Evolutionary conservation across 1,140 invertebrate genomes (phyloP), one percentile per base, ranked within the genome.

Genomic region (Phocides pigmalion): DNA sequence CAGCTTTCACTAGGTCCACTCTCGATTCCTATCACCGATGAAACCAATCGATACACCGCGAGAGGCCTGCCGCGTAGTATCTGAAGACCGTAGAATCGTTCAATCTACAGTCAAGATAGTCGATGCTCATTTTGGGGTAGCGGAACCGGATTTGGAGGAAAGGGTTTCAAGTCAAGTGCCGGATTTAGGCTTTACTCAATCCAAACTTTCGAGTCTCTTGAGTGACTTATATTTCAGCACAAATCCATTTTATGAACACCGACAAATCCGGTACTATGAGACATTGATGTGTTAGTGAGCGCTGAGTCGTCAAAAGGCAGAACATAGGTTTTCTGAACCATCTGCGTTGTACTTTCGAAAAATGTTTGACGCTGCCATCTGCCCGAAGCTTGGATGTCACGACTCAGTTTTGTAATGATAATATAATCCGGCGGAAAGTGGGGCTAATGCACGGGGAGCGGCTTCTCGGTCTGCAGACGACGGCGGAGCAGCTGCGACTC

Each of bases 401-500:
- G n/a, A n/a, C n/a, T n/a, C n/a, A n/a, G n/a, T n/a, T n/a, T n/a
- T n/a, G n/a, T n/a, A n/a, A n/a, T n/a, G n/a, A n/a, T 14, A 12
- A 0, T 0, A 35, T 35, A 39, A 39, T 12, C 9, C 25, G 25
- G 25, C n/a, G n/a, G n/a, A n/a, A n/a, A 6, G 69, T 44, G 41
- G 11, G 51, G 74, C 70, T 89, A 87, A 54, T 91, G 87, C 39
- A 86, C 83, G 37, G 80, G 78, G 22, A 83, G 78, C 4, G 76
- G 73, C 46, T 81, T 74, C 19, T 76, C 78, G 47, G 72, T 69
- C 92, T 93, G 71, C 66, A 94, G 85, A 46, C 97, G 95, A 49
- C 97, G 94, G 79, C 97, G 96, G 89, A 97, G 94, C 61, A 98
- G 92, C 20, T 94, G 93, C 39, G 97, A 98, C 87, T 97, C 96